Conservation (phyloP, 2,888 invertebrate species). For the Chesias legatella region DNA sequence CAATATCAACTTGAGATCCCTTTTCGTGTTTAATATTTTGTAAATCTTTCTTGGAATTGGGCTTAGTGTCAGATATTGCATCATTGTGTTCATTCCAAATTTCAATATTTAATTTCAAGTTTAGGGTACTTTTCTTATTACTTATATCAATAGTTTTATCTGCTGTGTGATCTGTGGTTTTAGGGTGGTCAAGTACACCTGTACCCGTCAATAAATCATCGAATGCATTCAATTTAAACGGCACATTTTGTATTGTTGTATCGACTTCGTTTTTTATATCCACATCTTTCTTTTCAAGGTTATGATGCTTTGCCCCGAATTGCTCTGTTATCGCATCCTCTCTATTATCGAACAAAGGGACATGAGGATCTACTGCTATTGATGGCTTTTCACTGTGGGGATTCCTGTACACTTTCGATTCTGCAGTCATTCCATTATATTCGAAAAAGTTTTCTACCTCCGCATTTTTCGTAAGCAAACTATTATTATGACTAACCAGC, state of each 20-base stretch:
- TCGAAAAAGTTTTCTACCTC: slow-evolving; percentile 16
- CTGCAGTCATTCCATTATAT: slow-evolving; percentile 27
- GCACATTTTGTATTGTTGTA: background rate
- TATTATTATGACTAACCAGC: slow-evolving; percentile 5
- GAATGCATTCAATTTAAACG: background rate
- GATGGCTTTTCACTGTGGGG: slow-evolving; percentile 28
- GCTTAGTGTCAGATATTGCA: slow-evolving; percentile 2
- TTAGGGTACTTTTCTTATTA: slow-evolving; percentile 43
- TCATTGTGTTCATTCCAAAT: slow-evolving; percentile 32
- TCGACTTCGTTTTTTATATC: slow-evolving; percentile 1
- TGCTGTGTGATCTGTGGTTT: slow-evolving; percentile 3
- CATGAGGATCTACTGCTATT: slow-evolving; percentile 12
- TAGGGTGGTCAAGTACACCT: background rate
- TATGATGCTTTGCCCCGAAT: slow-evolving; percentile 1
- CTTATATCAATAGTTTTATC: slow-evolving; percentile 33
- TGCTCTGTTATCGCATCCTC: slow-evolving; percentile 3
- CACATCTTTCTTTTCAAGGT: background rate
- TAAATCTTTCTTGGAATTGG: background rate
- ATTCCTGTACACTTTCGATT: slow-evolving; percentile 27
- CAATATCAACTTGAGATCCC: slow-evolving; percentile 37
- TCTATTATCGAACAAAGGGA: slow-evolving; percentile 1
- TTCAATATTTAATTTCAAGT: slow-evolving; percentile 52
- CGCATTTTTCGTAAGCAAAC: slow-evolving; percentile 1
- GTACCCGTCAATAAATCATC: background rate
- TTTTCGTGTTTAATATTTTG: slow-evolving; percentile 34